phyloP scores from a whole-genome alignment of 2,888 invertebrate genomes.

The Bursaphelenchus okinawaensis region DNA sequence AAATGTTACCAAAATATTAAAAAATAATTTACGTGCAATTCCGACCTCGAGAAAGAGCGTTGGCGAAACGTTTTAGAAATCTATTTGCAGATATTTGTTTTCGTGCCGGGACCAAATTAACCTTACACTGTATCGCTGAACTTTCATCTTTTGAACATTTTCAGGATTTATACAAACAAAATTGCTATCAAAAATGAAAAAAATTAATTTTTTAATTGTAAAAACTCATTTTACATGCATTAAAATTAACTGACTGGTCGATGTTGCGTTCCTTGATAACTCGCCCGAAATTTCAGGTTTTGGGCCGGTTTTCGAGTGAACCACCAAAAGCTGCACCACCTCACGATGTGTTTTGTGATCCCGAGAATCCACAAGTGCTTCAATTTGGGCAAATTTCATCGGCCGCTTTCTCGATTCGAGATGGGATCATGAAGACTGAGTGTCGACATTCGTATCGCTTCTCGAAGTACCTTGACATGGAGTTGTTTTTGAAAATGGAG shows the following conservation, averaged over 20 bases:
- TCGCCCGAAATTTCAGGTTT: too few relatives aligned
- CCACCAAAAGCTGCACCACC: neutral
- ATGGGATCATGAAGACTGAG: slow-evolving; percentile 75
- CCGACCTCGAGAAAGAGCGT: neutral
- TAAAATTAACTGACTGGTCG: too few relatives aligned
- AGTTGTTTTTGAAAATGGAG: slow-evolving; percentile 85
- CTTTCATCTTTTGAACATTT: too few relatives aligned
- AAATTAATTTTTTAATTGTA: too few relatives aligned
- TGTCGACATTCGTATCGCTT: slow-evolving; percentile 83
- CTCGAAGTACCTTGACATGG: slow-evolving; percentile 69
- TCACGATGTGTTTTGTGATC: slow-evolving; percentile 36
- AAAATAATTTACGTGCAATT: neutral
- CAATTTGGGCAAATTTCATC: slow-evolving; percentile 29
- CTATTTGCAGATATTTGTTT: neutral
- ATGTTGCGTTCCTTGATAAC: too few relatives aligned
- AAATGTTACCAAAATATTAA: too few relatives aligned
- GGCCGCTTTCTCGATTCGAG: slow-evolving; percentile 78
- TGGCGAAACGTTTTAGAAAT: neutral
- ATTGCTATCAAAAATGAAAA: too few relatives aligned
- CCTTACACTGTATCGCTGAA: too few relatives aligned
- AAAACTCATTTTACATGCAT: too few relatives aligned
- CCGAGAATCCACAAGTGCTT: slow-evolving; percentile 32
- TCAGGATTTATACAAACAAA: too few relatives aligned
- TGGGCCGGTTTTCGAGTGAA: neutral
- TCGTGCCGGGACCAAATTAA: neutral